Evolutionary conservation across 2,888 invertebrate genomes (phyloP).

Genomic region (Caradrina kadenii): DNA sequence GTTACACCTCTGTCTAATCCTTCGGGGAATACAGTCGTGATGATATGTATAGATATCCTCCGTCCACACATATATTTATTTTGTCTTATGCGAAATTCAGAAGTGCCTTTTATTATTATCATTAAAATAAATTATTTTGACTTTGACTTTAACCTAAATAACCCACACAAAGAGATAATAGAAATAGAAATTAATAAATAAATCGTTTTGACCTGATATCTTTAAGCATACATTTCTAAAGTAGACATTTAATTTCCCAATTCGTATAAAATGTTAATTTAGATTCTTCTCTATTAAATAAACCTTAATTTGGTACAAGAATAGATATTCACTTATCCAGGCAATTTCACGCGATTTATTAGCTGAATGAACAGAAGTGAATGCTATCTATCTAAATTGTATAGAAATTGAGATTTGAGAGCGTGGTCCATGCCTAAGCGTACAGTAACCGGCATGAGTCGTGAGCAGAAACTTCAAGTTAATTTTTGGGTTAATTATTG

Average conservation of each 20-base stretch:
- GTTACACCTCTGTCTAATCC: too few species aligned
- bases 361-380: constrained; percentile 53
- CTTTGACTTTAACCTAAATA: not conserved
- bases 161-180: not conserved
- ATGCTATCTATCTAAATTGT: constrained; percentile 44
- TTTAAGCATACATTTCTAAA: not conserved
- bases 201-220: not conserved
- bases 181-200: not conserved
- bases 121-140: too few species aligned
- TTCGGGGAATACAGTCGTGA: too few species aligned
- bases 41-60: too few species aligned
- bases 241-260: constrained; percentile 12
- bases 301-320: constrained; percentile 24
- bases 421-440: constrained; percentile 22
- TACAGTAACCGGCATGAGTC: too few species aligned
- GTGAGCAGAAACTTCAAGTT: too few species aligned
- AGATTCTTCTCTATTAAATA: constrained; percentile 25
- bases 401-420: constrained; percentile 26
- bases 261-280: constrained; percentile 23
- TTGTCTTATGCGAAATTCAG: too few species aligned
- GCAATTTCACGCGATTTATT: constrained; percentile 50
- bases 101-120: too few species aligned
- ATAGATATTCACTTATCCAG: constrained; percentile 26
- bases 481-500: too few species aligned
- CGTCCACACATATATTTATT: too few species aligned